Base-by-base conservation (phyloP, 2,888 invertebrate genomes). In the Acanthococcus lagerstroemiae region DNA sequence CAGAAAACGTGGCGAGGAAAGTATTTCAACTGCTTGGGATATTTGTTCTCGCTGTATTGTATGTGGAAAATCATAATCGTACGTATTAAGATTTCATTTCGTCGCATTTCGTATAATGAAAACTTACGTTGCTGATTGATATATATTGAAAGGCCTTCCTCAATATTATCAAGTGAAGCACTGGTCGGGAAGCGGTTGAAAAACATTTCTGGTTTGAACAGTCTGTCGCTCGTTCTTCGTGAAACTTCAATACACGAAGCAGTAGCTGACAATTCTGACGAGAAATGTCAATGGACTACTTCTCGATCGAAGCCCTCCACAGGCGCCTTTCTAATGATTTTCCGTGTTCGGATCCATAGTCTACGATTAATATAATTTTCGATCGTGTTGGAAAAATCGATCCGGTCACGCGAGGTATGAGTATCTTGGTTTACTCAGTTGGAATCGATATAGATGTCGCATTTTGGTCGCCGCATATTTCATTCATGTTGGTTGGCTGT, bases 31-130 rank as follows among this genome's bases (percentile, higher is more conserved):
- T 90, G 93, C 71, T 79, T 99, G 3, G 99, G 99, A 0, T 95
- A 99, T 74, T 96, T 99, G 77, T 99, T 99, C 79, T 97, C 96
- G 2, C 79, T 95, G 1, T 99, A 99, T 74, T 99, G 99, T 76
- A 81, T 93, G 68, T 97, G 96, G 93, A 99, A 99, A 81, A 99
- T 99, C 75, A 92, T 97, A 76, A 97, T 99, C 77, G 95, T 95
- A 78, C 85, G 89, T 45, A 12, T 57, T 61, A 30, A 48, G 21
- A 44, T n/a, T n/a, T n/a, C n/a, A n/a, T n/a, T n/a, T n/a, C n/a
- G n/a, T n/a, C n/a, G n/a, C n/a, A n/a, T n/a, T n/a, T n/a, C n/a
- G n/a, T n/a, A n/a, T n/a, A n/a, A n/a, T n/a, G n/a, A n/a, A n/a
- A n/a, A n/a, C n/a, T n/a, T n/a, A n/a, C n/a, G n/a, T n/a, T n/a